phyloP scores from a whole-genome alignment of 2,888 invertebrate genomes.

The Drepana falcataria region DNA sequence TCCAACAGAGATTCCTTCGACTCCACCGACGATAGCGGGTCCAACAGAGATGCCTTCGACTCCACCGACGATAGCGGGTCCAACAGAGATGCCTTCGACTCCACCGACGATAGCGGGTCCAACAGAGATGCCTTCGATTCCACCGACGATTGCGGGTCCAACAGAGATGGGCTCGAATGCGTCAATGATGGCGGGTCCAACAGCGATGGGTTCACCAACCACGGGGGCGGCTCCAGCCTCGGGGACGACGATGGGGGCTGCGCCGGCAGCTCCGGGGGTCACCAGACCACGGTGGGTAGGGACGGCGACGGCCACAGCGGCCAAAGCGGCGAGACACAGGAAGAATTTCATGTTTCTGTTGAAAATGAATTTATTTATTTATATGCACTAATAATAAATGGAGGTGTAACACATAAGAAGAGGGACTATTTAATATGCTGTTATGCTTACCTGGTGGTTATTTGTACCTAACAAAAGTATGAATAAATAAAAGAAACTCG shows the following conservation, averaged over 20 bases:
- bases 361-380: too few relatives aligned
- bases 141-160: not conserved
- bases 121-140: not conserved
- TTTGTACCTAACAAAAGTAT: not conserved
- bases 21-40: not conserved
- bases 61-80: not conserved
- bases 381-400: not conserved
- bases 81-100: not conserved
- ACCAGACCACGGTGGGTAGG: slow-evolving; percentile 1
- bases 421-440: too few relatives aligned
- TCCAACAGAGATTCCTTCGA: not conserved
- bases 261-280: slow-evolving; percentile 3
- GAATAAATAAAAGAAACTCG: not conserved
- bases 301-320: slow-evolving; percentile 21
- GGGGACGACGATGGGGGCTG: not conserved
- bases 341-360: slow-evolving; percentile 19
- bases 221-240: too few relatives aligned
- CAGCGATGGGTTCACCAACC: too few relatives aligned
- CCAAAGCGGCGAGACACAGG: slow-evolving; percentile 17
- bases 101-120: not conserved
- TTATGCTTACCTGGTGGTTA: not conserved
- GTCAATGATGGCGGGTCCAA: not conserved
- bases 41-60: not conserved
- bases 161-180: not conserved
- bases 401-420: not conserved